Percentiles rank a stretch among this genome's conserved stretches.
These are phyloP conservation scores for Buceros bicornis DNA, from an alignment of 2,797 vertebrate species.

Conservation along the genomic window DNA sequence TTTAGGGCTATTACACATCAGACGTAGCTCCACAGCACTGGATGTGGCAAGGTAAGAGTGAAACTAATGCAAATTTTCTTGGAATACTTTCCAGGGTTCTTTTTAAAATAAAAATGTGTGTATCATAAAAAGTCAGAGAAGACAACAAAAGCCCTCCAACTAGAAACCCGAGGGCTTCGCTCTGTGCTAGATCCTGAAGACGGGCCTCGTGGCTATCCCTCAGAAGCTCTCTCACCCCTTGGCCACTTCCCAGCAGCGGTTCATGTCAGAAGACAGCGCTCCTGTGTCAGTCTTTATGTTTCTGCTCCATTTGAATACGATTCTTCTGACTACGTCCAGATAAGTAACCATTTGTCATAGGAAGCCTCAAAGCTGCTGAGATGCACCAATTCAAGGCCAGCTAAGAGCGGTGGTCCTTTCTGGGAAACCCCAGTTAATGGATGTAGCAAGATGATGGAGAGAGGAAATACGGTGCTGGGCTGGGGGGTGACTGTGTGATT, in stretches of 20 bases:
- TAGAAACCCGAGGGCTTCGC: not conserved
- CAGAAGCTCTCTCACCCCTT: not conserved
- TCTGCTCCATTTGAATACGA: not conserved
- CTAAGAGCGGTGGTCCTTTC: not conserved
- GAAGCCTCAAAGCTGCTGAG: not conserved
- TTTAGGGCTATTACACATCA: not conserved
- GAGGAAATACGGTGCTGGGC: fast-evolving
- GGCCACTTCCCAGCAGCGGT: not conserved
- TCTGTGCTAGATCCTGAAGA: not conserved
- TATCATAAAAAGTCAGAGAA: not conserved
- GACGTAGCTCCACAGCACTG: not conserved
- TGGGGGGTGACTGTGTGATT: not conserved
- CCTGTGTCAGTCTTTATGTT: not conserved
- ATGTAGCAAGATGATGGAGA: not conserved
- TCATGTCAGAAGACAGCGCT: not conserved
- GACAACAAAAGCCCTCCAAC: not conserved
- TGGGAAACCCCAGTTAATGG: not conserved
- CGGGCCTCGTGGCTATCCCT: not conserved
- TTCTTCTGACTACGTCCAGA: not conserved
- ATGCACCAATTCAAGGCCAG: not conserved
- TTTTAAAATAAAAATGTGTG: not conserved
- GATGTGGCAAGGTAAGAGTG: not conserved
- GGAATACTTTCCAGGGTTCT: not conserved
- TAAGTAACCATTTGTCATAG: not conserved
- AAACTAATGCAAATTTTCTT: not conserved